Conservation (phyloP, 2,888 invertebrate genomes). For the Myopa testacea region DNA sequence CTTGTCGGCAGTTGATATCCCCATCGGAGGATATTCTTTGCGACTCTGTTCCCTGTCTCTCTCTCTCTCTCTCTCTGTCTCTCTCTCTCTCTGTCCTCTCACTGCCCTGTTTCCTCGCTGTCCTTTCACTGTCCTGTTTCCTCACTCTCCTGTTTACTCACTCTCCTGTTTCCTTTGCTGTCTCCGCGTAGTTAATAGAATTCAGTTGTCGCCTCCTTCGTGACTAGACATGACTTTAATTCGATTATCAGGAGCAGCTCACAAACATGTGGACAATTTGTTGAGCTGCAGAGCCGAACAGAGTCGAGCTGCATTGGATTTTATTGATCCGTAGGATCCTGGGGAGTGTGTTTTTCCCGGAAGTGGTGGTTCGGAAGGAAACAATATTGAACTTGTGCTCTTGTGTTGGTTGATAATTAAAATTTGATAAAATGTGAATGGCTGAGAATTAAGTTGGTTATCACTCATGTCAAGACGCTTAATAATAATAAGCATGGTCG, state of each 20-base stretch:
- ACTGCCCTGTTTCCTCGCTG: neutral
- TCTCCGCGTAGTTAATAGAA: conserved; percentile 34
- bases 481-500: neutral
- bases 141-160: neutral
- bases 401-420: neutral
- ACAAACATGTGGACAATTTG: conserved; percentile 34
- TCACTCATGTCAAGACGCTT: neutral
- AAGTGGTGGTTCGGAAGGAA: neutral
- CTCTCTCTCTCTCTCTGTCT: too few species aligned
- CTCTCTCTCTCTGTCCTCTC: neutral
- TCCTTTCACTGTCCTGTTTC: too few species aligned
- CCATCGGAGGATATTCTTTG: neutral
- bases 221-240: conserved; percentile 44
- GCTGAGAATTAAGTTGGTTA: neutral
- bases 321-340: conserved; percentile 18
- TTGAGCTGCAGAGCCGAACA: neutral
- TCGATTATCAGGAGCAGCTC: conserved; percentile 38
- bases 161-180: neutral
- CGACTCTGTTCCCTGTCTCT: too few species aligned
- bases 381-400: neutral
- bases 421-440: neutral
- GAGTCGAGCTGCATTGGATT: neutral
- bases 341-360: neutral
- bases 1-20: neutral
- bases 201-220: conserved; percentile 32